Evolutionary conservation across 2,888 invertebrate genomes (phyloP).

Genomic region (Chloromyia formosa): DNA sequence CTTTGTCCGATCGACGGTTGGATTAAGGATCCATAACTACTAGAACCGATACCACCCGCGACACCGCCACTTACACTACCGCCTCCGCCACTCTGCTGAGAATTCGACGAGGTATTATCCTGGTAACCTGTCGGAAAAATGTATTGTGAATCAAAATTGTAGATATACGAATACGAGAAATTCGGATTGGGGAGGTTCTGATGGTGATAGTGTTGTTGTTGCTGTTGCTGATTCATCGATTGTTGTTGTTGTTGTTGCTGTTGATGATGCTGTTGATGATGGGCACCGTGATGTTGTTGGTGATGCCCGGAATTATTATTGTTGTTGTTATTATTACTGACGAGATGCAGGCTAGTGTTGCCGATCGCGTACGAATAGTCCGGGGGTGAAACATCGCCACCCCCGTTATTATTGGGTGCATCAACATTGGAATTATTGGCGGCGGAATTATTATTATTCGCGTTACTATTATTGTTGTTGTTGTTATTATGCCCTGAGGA

Average conservation of each 20-base stretch:
- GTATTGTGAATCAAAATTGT: slow-evolving; percentile 68
- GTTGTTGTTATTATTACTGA: slow-evolving; percentile 53
- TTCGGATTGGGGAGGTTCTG: slow-evolving; percentile 61
- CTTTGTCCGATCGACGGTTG: slow-evolving; percentile 64
- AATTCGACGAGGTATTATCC: slow-evolving; percentile 64
- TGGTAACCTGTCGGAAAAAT: slow-evolving; percentile 65
- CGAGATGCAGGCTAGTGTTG: slow-evolving; percentile 59
- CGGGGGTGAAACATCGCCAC: slow-evolving; percentile 58
- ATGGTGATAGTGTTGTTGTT: slow-evolving; percentile 57
- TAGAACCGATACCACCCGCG: slow-evolving; percentile 67
- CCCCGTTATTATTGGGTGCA: slow-evolving; percentile 39
- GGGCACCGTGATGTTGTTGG: slow-evolving; percentile 54
- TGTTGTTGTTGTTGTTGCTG: slow-evolving; percentile 58
- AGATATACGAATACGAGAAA: slow-evolving; percentile 64
- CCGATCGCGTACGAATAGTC: slow-evolving; percentile 65
- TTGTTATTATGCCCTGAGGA: slow-evolving; percentile 47
- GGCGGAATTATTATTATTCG: slow-evolving; percentile 52
- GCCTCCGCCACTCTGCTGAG: slow-evolving; percentile 62
- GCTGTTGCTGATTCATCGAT: slow-evolving; percentile 52
- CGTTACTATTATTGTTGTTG: slow-evolving; percentile 55
- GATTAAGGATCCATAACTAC: slow-evolving; percentile 76
- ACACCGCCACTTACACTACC: slow-evolving; percentile 59
- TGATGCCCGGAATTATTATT: slow-evolving; percentile 56
- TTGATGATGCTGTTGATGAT: slow-evolving; percentile 53
- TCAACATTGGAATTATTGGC: slow-evolving; percentile 51